Percentiles rank a stretch among this genome's conserved stretches.
Evolutionary conservation across 2,888 invertebrate species (phyloP).

Genomic region (Chrysotoxum bicinctum): DNA sequence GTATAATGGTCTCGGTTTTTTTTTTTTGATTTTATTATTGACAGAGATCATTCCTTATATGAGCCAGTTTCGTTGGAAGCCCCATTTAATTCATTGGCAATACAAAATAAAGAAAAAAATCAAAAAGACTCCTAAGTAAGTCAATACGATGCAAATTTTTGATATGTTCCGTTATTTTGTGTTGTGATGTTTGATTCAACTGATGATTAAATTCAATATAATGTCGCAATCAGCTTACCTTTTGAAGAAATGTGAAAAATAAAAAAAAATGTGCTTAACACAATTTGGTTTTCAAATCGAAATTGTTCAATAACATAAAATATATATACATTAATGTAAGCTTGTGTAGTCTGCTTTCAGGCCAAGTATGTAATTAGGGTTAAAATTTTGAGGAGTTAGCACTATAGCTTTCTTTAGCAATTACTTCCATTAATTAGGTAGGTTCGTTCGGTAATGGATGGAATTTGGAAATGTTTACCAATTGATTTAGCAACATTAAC

Average conservation of each 20-base stretch:
- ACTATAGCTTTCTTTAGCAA: too few species aligned
- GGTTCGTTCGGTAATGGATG: too few species aligned
- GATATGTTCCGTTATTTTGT: background rate
- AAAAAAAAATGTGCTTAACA: too few species aligned
- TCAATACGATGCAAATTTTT: background rate
- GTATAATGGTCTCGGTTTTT: background rate
- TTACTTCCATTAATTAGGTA: too few species aligned
- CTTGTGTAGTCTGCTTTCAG: too few species aligned
- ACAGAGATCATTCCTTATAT: background rate
- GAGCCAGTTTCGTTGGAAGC: background rate
- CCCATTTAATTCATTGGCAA: background rate
- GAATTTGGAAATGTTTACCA: too few species aligned
- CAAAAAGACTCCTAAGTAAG: background rate
- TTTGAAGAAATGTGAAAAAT: background rate
- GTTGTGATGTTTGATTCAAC: background rate
- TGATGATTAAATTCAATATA: background rate
- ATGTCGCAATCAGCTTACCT: background rate
- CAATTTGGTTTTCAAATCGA: too few species aligned
- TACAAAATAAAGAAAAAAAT: background rate
- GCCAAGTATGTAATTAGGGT: too few species aligned
- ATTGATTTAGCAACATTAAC: too few species aligned
- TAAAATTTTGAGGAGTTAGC: too few species aligned
- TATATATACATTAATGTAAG: too few species aligned
- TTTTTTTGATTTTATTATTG: background rate
- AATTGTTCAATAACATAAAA: too few species aligned